phyloP scores from a whole-genome alignment of 2,888 invertebrate genomes.

The Protonemura montana region DNA sequence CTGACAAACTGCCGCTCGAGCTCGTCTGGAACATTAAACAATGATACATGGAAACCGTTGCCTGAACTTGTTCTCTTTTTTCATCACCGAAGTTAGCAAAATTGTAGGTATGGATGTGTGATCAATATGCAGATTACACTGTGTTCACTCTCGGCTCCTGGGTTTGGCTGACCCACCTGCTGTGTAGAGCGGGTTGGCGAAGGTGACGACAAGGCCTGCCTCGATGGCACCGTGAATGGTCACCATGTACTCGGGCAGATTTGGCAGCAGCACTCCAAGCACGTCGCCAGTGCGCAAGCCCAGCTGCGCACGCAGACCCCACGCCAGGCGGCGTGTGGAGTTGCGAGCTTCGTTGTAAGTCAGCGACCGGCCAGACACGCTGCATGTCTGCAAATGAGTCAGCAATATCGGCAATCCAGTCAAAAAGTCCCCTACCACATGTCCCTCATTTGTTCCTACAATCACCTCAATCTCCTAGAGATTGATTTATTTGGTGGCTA shows the following conservation, averaged over 20 bases:
- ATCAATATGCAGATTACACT: no score
- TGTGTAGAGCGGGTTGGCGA: slow-evolving; percentile 75
- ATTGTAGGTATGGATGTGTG: no score
- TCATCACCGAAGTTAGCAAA: no score
- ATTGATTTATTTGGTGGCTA: no score
- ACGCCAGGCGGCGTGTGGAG: slow-evolving; percentile 65
- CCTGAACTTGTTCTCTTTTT: no score
- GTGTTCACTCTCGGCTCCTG: no score
- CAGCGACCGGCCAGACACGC: slow-evolving; percentile 70
- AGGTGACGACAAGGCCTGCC: slow-evolving; percentile 72
- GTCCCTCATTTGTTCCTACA: no score
- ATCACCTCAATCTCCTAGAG: no score
- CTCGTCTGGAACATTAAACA: slow-evolving; percentile 69
- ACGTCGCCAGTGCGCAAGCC: slow-evolving; percentile 69
- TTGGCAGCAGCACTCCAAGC: slow-evolving; percentile 72
- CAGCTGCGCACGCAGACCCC: slow-evolving; percentile 65
- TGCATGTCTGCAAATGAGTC: slow-evolving; percentile 67
- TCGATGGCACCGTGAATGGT: slow-evolving; percentile 72
- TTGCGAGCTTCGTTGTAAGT: slow-evolving; percentile 68
- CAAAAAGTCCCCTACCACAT: no score
- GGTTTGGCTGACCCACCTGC: slow-evolving; percentile 67
- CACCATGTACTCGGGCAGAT: slow-evolving; percentile 73
- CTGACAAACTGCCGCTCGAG: slow-evolving; percentile 69
- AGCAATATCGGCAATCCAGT: no score
- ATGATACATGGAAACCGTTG: no score